Conservation (phyloP, 2,888 invertebrate species). For the Cerastis rubricosa region DNA sequence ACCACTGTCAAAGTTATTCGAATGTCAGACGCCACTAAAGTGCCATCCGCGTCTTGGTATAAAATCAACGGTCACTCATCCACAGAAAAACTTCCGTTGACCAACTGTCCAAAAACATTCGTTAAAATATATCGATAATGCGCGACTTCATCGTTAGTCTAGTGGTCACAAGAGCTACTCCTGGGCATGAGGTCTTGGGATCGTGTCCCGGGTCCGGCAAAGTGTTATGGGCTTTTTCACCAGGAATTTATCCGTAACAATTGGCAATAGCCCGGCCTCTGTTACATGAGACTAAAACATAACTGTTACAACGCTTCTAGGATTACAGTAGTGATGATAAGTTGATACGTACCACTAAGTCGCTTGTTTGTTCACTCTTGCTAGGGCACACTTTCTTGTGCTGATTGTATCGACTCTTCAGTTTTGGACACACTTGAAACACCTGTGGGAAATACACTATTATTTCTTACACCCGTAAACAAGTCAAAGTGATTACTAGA, state of each 20-base stretch:
- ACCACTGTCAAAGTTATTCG: not conserved
- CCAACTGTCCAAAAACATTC: too few relatives aligned
- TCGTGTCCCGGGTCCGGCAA: too few relatives aligned
- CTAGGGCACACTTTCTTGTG: slow-evolving; percentile 66
- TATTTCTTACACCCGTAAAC: not conserved
- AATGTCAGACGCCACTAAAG: not conserved
- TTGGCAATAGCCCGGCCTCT: not conserved
- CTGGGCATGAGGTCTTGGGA: too few relatives aligned
- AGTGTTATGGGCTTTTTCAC: too few relatives aligned
- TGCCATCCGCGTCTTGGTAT: not conserved
- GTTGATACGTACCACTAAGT: slow-evolving; percentile 13
- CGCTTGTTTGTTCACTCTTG: not conserved
- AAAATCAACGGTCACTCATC: not conserved
- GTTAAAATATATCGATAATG: too few relatives aligned
- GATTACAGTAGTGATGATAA: not conserved
- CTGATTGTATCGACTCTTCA: slow-evolving; percentile 68
- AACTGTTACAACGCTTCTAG: not conserved
- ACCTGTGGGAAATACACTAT: slow-evolving; percentile 58
- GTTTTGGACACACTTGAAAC: slow-evolving; percentile 72
- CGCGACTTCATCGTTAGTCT: too few relatives aligned
- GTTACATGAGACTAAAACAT: not conserved
- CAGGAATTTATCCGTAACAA: not conserved
- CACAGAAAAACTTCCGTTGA: not conserved
- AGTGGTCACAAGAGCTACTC: too few relatives aligned
- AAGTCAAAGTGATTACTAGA: too few relatives aligned